Conservation (phyloP, 2,888 invertebrate species). For the Synergus gifuensis region DNA sequence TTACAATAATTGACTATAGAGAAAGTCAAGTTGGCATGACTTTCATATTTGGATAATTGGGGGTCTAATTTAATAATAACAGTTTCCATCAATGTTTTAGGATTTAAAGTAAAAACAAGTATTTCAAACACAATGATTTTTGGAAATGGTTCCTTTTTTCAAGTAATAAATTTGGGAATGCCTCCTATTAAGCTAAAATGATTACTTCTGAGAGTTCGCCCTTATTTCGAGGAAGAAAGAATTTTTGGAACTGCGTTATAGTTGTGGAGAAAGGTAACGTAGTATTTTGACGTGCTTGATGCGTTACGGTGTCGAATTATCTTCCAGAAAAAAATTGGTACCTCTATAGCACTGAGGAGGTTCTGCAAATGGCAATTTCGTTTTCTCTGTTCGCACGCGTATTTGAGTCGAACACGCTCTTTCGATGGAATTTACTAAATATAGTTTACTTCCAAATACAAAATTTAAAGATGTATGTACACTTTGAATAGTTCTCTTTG, state of each 20-base stretch:
- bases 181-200: conserved; percentile 23
- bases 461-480: neutral
- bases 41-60: conserved; percentile 1
- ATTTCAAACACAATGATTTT: neutral
- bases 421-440: neutral
- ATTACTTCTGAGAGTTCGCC: neutral
- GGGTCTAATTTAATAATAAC: conserved; percentile 16
- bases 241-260: conserved; percentile 35
- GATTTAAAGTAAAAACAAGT: neutral
- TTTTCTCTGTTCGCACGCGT: conserved; percentile 60
- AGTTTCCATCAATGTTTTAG: neutral
- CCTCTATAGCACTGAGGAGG: conserved; percentile 57
- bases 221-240: conserved; percentile 28
- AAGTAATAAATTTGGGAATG: conserved; percentile 25
- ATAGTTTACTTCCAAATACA: neutral
- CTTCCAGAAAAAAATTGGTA: conserved; percentile 65
- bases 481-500: too few species aligned
- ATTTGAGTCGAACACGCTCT: conserved; percentile 55
- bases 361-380: conserved; percentile 63
- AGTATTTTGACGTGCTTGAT: conserved; percentile 61
- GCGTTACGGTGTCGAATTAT: conserved; percentile 64
- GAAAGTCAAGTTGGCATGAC: conserved; percentile 33
- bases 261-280: conserved; percentile 15
- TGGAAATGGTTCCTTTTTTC: neutral
- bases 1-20: neutral